These are phyloP conservation scores for Benthosema pterotum DNA, from an alignment of 2,797 vertebrate species.

Conservation along the genomic window DNA sequence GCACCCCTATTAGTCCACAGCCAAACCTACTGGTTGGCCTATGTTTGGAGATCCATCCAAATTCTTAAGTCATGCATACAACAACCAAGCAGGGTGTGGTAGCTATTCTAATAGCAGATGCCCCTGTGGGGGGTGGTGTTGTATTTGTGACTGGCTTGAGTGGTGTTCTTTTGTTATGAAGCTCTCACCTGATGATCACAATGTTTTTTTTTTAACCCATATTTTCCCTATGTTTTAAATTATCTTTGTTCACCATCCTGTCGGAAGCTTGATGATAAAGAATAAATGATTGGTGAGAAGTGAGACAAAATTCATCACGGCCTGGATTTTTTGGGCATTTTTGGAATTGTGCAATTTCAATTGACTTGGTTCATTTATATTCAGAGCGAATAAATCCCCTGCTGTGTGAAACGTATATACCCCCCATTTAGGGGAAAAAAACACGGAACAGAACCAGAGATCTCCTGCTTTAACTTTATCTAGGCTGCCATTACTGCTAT, in stretches of 20 bases:
- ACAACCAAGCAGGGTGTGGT: slow-evolving; percentile 45
- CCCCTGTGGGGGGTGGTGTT: slow-evolving; percentile 21
- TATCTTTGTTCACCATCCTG: not conserved
- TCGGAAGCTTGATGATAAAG: no score
- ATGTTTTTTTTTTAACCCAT: no score
- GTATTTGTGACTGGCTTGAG: not conserved
- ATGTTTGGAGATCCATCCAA: slow-evolving; percentile 30
- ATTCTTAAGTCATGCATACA: slow-evolving; percentile 52
- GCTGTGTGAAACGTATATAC: no score
- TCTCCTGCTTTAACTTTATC: not conserved
- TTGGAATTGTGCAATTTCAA: no score
- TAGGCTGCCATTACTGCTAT: slow-evolving; percentile 3
- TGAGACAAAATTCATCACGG: no score
- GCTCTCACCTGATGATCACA: not conserved
- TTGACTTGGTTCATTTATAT: no score
- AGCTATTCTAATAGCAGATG: slow-evolving; percentile 29
- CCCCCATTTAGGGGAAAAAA: not conserved
- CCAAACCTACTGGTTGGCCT: slow-evolving; percentile 3
- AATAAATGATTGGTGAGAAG: no score
- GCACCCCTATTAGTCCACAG: not conserved
- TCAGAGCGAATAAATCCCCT: no score
- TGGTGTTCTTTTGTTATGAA: slow-evolving; percentile 9
- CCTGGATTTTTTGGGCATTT: no score
- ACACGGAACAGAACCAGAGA: slow-evolving; percentile 20
- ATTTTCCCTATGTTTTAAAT: no score